These are phyloP conservation scores for Phrynosoma platyrhinos DNA, from an alignment of 2,113 vertebrate species.

Conservation along the genomic window DNA sequence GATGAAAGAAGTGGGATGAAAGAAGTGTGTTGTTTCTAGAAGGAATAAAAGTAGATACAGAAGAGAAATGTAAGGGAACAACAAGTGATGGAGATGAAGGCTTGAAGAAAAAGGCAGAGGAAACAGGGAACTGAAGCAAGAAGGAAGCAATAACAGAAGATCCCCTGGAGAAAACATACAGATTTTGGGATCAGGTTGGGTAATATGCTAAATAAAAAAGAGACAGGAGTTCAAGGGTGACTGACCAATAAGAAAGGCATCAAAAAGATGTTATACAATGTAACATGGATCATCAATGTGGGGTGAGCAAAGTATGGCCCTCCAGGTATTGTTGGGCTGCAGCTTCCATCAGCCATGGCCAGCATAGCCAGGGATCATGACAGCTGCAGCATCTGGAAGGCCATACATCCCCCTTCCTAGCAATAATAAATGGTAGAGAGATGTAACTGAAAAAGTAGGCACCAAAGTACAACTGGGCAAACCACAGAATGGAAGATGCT, in stretches of 20 bases:
- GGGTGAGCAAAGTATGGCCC: too few species aligned
- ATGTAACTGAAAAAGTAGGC: conserved; percentile 44
- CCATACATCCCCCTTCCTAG: neutral
- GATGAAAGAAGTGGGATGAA: too few species aligned
- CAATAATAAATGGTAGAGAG: too few species aligned
- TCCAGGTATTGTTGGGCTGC: too few species aligned
- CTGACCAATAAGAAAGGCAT: conserved; percentile 67
- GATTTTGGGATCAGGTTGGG: neutral
- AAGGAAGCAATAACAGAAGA: neutral
- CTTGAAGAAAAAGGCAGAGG: neutral
- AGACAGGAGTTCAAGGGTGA: neutral
- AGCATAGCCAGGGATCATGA: too few species aligned
- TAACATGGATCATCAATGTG: too few species aligned
- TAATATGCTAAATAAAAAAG: neutral
- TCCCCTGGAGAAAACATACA: neutral
- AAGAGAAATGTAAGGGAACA: neutral
- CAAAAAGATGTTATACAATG: neutral
- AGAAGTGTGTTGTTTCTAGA: neutral
- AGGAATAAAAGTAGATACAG: neutral
- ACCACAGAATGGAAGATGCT: neutral
- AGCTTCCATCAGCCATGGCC: too few species aligned
- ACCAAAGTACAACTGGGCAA: neutral
- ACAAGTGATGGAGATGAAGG: neutral
- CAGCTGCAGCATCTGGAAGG: too few species aligned
- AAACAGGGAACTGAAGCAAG: neutral